Evolutionary conservation across 2,888 invertebrate genomes (phyloP).

Genomic region (Himalopsyche japonica): DNA sequence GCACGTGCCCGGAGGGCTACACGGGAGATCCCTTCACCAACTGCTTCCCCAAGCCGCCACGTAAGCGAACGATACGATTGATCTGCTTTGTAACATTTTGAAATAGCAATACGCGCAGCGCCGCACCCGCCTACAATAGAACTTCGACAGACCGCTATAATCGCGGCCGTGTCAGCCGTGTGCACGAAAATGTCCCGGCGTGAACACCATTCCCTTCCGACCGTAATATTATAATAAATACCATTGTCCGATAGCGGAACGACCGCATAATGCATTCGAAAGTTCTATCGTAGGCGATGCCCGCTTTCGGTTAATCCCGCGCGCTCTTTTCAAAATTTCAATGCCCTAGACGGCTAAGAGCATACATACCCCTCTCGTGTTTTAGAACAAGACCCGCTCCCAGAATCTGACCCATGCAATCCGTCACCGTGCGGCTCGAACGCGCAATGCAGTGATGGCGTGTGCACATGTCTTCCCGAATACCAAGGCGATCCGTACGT

Average conservation of each 20-base stretch:
- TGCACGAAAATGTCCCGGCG: conserved; percentile 50
- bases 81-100: background rate
- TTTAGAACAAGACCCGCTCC: conserved; percentile 50
- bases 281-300: too few relatives aligned
- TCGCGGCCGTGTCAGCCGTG: too few relatives aligned
- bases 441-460: conserved; percentile 65
- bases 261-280: too few relatives aligned
- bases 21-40: conserved; percentile 73
- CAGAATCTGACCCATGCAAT: conserved; percentile 65
- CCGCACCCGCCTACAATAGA: background rate
- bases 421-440: conserved; percentile 74
- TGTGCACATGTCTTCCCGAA: conserved; percentile 72
- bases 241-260: too few relatives aligned
- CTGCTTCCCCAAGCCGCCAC: conserved; percentile 57
- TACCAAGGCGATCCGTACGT: conserved; percentile 75
- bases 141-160: background rate
- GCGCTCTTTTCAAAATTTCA: conserved; percentile 44
- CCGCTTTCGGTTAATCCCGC: conserved; percentile 43
- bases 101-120: background rate
- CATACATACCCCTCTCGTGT: conserved; percentile 43
- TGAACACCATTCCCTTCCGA: conserved; percentile 73
- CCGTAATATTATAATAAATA: conserved; percentile 61
- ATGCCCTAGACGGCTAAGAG: conserved; percentile 44
- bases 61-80: conserved; percentile 47
- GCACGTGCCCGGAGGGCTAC: conserved; percentile 71